These are phyloP conservation scores for Drosophila vallismaia DNA, from an alignment of 2,888 invertebrate species.

Conservation along the genomic window DNA sequence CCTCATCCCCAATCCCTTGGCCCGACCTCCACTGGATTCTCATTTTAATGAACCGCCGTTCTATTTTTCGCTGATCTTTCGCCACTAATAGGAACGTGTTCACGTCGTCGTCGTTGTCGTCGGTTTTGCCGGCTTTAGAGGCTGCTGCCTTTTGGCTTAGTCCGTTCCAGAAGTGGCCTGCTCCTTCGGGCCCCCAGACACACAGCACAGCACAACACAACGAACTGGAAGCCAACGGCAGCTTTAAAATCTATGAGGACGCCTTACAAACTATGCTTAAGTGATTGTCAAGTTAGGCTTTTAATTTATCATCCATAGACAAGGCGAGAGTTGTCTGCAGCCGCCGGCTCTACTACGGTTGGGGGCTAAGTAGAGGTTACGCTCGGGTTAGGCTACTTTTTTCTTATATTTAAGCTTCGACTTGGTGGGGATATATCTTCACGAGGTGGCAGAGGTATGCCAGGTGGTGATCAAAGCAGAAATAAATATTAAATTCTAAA, in stretches of 20 bases:
- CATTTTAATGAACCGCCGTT: constrained; percentile 83
- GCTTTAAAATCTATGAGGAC: constrained; percentile 75
- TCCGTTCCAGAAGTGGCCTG: constrained; percentile 29
- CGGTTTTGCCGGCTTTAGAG: constrained; percentile 36
- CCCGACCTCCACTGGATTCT: constrained; percentile 62
- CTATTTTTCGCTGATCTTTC: constrained; percentile 82
- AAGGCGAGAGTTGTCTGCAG: constrained; percentile 67
- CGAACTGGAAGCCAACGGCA: constrained; percentile 62
- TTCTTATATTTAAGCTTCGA: constrained; percentile 13
- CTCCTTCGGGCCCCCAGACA: constrained; percentile 48
- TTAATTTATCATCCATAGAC: constrained; percentile 83
- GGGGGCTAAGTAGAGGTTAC: constrained; percentile 76
- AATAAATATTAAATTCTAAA: neutral
- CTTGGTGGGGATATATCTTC: neutral
- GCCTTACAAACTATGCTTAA: constrained; percentile 83
- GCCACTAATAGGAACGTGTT: constrained; percentile 81
- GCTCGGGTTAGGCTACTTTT: constrained; percentile 72
- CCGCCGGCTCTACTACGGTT: constrained; percentile 40
- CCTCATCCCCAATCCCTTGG: constrained; percentile 22
- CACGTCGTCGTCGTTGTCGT: constrained; percentile 57
- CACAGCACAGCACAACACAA: constrained; percentile 50
- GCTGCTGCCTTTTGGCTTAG: constrained; percentile 14
- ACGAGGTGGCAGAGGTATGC: constrained; percentile 2
- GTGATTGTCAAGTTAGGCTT: constrained; percentile 83
- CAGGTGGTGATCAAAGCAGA: neutral